Evolutionary conservation across 2,888 invertebrate species (phyloP), one percentile per base, ranked within the genome.

Genomic region (Ectobius pallidus): DNA sequence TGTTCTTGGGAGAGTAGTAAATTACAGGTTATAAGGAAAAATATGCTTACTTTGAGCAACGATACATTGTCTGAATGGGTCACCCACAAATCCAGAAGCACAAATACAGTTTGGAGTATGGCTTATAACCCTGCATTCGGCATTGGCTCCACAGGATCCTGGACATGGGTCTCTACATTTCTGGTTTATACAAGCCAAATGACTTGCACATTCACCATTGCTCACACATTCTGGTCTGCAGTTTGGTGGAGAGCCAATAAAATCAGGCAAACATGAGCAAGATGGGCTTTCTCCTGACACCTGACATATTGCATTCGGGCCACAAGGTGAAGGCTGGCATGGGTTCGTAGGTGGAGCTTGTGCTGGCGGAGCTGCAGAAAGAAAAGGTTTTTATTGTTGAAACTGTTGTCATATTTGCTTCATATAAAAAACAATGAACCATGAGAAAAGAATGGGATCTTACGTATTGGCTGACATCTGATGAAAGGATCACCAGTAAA

Each of bases 41-140:
- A 42, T 58, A 71, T 58, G 71, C 81, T 81, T 80, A 82, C 77
- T 81, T 78, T 75, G 81, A 63, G 79, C 78, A 77, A 80, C 77
- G 81, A 79, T 16, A 83, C 80, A 68, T 78, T 80, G 78, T 87
- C 84, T 83, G 78, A 89, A 89, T 14, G 90, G 88, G 81, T 90
- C 87, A 39, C 92, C 92, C 18, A 87, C 87, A 77, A 86, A 89
- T 71, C 89, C 90, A 44, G 84, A 80, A 22, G 85, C 84, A 78
- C 92, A 91, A 46, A 86, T 85, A 79, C 92, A 92, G 49, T 87
- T 86, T 90, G 89, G 75, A 86, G 89, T 88, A 81, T 94, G 91
- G 81, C 92, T 92, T 18, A 92, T 86, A 7, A 93, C 92, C 79
- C 87, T 87, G 79, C 95, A 95, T 88, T 89, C 80, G 2, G 87